Percentiles rank a stretch among this genome's conserved stretches.
Evolutionary conservation across 2,113 vertebrate species (phyloP).

Genomic region (Girardinichthys multiradiatus): DNA sequence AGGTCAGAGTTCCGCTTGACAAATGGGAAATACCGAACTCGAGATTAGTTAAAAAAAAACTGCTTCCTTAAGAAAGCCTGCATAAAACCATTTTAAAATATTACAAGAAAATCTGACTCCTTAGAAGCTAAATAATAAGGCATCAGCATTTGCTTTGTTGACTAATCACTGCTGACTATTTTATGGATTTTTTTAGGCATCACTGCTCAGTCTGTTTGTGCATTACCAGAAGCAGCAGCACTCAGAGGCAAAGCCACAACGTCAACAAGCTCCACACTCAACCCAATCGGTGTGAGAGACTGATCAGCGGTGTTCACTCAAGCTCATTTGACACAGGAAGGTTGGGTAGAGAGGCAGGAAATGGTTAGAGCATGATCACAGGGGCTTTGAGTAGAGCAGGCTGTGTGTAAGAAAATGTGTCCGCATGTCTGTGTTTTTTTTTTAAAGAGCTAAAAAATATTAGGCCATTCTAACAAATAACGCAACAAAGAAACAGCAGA

Average conservation of each 20-base stretch:
- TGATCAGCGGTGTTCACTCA: conserved; percentile 8
- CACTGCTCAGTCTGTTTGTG: background rate
- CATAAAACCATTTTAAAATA: background rate
- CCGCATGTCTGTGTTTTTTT: background rate
- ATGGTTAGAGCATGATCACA: conserved; percentile 51
- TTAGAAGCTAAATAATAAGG: background rate
- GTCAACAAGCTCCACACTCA: conserved; percentile 13
- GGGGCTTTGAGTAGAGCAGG: conserved; percentile 31
- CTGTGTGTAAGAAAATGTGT: conserved; percentile 6
- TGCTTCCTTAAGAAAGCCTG: no score
- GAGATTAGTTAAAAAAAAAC: no score
- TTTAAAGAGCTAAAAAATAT: conserved; percentile 4
- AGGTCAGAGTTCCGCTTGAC: no score
- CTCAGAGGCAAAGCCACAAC: conserved; percentile 2
- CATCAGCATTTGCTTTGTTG: background rate
- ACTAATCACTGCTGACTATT: background rate
- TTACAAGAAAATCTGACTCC: no score
- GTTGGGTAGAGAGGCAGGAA: conserved; percentile 54
- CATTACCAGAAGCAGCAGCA: conserved; percentile 16
- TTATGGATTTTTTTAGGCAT: no score
- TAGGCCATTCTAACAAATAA: conserved; percentile 3
- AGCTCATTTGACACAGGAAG: conserved; percentile 46
- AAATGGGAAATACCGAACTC: no score
- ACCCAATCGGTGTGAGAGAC: background rate
- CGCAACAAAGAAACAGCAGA: conserved; percentile 33